phyloP scores from a whole-genome alignment of 2,113 vertebrate genomes.

The Nerophis ophidion region DNA sequence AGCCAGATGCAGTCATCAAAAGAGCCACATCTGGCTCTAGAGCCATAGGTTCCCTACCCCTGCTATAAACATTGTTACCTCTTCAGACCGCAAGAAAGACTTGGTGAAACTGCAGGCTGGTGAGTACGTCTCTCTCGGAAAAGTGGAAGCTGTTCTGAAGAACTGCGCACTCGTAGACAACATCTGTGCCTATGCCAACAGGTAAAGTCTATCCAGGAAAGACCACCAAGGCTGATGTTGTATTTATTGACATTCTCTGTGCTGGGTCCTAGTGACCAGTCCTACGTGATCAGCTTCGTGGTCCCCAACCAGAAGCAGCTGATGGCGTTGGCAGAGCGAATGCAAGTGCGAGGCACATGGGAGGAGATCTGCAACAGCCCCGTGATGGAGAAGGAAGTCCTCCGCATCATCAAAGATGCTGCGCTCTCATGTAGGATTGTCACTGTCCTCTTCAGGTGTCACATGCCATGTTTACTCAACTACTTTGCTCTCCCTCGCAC shows the following conservation, averaged over 20 bases:
- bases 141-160: slow-evolving; percentile 93
- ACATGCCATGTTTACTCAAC: neutral
- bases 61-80: neutral
- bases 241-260: neutral
- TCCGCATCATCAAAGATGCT: slow-evolving; percentile 85
- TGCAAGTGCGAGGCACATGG: slow-evolving; percentile 78
- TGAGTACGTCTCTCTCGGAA: slow-evolving; percentile 95
- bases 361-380: slow-evolving; percentile 88
- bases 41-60: too few species aligned
- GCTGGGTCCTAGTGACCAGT: slow-evolving; percentile 79
- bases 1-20: too few species aligned
- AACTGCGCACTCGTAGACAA: slow-evolving; percentile 92
- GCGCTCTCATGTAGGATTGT: slow-evolving; percentile 76
- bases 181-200: slow-evolving; percentile 96
- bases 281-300: slow-evolving; percentile 94
- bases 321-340: slow-evolving; percentile 76
- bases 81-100: slow-evolving; percentile 92
- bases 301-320: slow-evolving; percentile 97
- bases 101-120: slow-evolving; percentile 95
- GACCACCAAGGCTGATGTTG: neutral
- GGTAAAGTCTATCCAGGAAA: slow-evolving; percentile 61
- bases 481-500: neutral
- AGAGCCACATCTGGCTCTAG: too few species aligned
- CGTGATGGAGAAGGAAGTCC: slow-evolving; percentile 87
- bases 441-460: too few species aligned